Evolutionary conservation across 2,888 invertebrate species (phyloP), one percentile per base, ranked within the genome.

Genomic region (Trachelus stipa): DNA sequence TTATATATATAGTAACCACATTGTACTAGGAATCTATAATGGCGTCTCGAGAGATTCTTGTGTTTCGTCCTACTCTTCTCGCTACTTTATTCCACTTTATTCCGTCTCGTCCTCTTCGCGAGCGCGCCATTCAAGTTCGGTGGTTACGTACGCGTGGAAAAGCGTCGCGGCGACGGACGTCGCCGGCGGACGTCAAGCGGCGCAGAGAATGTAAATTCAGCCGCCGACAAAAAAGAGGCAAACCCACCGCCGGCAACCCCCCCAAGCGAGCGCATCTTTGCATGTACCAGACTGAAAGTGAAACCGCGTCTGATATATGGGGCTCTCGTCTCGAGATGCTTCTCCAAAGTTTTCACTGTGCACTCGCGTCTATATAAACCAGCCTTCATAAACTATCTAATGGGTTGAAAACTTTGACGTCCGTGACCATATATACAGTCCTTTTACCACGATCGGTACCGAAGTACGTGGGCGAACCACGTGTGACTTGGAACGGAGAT

Each of bases 191-290:
- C 78, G 78, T 78, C 78, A 78, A 37, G 78, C 78, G 78, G 78
- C 68, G 78, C 68, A 37, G 73, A 73, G 78, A 78, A 78, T 78
- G 78, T 78, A 78, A 78, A 78, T 78, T 73, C 78, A 71, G 74
- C 74, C 75, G 77, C 69, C 77, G 75, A 56, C 56, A 56, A 56
- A 56, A 77, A 68, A 68, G 73, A 34, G 35, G 37, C 73, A 73
- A 73, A 77, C 68, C 77, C 77, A 77, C 77, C 77, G 74, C 77
- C 77, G 77, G 56, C 69, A 69, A 56, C 33, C 71, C 31, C 31
- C 31, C 71, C 71, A 33, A 34, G 34, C 33, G 71, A 71, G 71
- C 71, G 71, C 71, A 33, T 71, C 71, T 71, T 71, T 71, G 71
- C 71, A 34, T 71, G 71, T 71, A 71, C 71, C 71, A 71, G 71